Conservation (phyloP, 2,113 vertebrate species). For the Sporophila hypoxantha region DNA sequence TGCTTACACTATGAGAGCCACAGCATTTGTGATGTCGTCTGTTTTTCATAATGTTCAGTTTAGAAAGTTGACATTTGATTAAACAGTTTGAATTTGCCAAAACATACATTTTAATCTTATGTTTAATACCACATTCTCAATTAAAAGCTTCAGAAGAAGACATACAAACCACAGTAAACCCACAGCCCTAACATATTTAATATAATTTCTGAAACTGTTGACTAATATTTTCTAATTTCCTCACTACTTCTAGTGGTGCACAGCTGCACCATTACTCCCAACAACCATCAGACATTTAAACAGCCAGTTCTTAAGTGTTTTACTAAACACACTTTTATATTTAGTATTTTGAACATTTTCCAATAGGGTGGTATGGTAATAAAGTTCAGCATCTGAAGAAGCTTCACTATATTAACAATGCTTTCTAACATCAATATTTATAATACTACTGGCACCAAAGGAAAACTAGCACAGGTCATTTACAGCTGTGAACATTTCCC, state of each 20-base stretch:
- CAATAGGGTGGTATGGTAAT: neutral
- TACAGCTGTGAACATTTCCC: neutral
- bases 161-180: constrained; percentile 28
- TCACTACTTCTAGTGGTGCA: constrained; percentile 7
- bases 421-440: neutral
- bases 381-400: neutral
- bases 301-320: neutral
- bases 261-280: constrained; percentile 36
- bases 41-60: constrained; percentile 55
- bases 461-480: neutral
- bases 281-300: constrained; percentile 16
- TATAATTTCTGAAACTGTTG: constrained; percentile 34
- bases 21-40: constrained; percentile 52
- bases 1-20: neutral
- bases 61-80: constrained; percentile 57
- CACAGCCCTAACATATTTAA: constrained; percentile 22
- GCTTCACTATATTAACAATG: neutral
- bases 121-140: constrained; percentile 56
- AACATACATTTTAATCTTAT: constrained; percentile 57
- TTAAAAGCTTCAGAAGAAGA: constrained; percentile 40
- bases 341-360: neutral
- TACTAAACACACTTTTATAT: neutral
- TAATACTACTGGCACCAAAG: neutral
- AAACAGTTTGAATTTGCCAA: constrained; percentile 60
- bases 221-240: constrained; percentile 51